Evolutionary conservation across 2,797 vertebrate genomes (phyloP).

Genomic region (Carduelis carduelis): DNA sequence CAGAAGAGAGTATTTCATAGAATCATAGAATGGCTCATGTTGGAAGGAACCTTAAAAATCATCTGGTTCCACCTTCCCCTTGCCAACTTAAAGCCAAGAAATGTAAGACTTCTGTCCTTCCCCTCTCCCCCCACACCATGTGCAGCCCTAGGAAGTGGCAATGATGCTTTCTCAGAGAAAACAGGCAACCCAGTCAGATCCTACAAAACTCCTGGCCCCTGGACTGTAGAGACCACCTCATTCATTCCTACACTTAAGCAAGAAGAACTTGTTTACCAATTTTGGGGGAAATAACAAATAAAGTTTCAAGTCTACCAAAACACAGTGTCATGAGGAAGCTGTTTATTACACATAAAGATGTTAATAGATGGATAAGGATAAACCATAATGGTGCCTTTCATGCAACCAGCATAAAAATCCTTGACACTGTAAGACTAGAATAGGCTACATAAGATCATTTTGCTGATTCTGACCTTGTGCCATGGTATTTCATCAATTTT

Average conservation of each 20-base stretch:
- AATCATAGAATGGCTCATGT: background rate
- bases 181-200: background rate
- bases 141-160: background rate
- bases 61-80: background rate
- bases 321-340: background rate
- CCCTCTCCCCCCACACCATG: fast-evolving
- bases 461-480: background rate
- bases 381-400: background rate
- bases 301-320: background rate
- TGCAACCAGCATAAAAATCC: background rate
- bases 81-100: background rate
- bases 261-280: background rate
- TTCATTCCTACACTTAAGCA: background rate
- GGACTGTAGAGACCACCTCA: background rate
- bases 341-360: background rate
- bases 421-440: background rate
- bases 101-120: background rate
- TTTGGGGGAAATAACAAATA: background rate
- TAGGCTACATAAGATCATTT: background rate
- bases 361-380: background rate
- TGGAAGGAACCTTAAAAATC: background rate
- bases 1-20: background rate
- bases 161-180: background rate
- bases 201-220: background rate
- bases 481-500: background rate